phyloP scores from a whole-genome alignment of 2,797 vertebrate species.

The Setipinna tenuifilis region DNA sequence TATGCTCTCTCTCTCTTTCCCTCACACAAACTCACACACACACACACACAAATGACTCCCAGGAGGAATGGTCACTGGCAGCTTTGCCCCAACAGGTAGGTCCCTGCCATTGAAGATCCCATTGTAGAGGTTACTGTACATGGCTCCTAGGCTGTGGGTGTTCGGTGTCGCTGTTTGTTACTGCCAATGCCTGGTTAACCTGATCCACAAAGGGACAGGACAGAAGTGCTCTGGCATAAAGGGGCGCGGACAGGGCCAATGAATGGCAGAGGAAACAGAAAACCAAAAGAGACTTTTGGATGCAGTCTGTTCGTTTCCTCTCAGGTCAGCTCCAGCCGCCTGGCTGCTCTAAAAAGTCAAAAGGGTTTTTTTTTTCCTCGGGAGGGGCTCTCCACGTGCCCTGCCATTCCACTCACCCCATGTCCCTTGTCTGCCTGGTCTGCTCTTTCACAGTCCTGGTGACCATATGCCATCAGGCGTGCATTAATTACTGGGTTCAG shows the following conservation, averaged over 20 bases:
- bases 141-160: constrained; percentile 44
- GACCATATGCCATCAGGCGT: constrained; percentile 10
- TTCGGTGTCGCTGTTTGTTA: constrained; percentile 53
- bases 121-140: constrained; percentile 47
- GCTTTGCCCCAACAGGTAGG: constrained; percentile 40
- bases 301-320: constrained; percentile 48
- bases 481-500: constrained; percentile 3
- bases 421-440: neutral
- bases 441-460: constrained; percentile 23
- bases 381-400: constrained; percentile 4
- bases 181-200: constrained; percentile 43
- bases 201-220: constrained; percentile 36
- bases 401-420: neutral
- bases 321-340: constrained; percentile 66
- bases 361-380: neutral
- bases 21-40: neutral
- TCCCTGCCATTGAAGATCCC: constrained; percentile 30
- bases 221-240: constrained; percentile 49
- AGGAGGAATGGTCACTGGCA: constrained; percentile 39
- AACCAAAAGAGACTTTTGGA: constrained; percentile 34
- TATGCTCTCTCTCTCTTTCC: neutral
- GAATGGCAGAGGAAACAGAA: constrained; percentile 50
- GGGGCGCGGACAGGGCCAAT: constrained; percentile 38
- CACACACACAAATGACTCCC: constrained; percentile 28
- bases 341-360: constrained; percentile 55